Percentiles rank a stretch among this genome's conserved stretches.
Conservation (phyloP, 2,113 vertebrate species). For the Galemys pyrenaicus region DNA sequence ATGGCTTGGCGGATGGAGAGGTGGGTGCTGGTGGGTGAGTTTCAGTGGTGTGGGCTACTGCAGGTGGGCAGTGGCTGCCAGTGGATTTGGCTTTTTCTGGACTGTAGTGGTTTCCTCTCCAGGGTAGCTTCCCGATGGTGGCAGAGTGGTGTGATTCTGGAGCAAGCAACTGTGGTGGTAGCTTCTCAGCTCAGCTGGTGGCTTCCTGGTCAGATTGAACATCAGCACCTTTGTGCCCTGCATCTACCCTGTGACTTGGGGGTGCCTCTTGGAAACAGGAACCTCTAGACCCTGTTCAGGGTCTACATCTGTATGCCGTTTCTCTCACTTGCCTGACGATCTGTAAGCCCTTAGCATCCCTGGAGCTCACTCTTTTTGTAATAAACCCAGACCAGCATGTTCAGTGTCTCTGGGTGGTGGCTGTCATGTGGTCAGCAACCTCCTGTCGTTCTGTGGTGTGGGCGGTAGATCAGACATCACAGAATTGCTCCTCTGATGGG, state of each 20-base stretch:
- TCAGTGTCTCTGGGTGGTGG: not conserved
- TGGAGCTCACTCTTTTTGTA: not conserved
- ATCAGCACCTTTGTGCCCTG: not conserved
- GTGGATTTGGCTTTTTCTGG: not conserved
- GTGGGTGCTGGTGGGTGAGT: not conserved
- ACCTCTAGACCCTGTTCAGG: not conserved
- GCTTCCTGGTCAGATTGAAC: not conserved
- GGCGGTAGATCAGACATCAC: not conserved
- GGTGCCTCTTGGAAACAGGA: not conserved
- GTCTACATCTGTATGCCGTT: not conserved
- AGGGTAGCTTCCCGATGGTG: not conserved
- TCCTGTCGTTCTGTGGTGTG: rapidly evolving
- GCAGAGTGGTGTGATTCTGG: not conserved
- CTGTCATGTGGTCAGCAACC: not conserved
- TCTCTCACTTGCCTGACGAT: not conserved
- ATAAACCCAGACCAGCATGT: not conserved
- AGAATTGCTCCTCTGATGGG: not conserved
- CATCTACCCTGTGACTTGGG: not conserved
- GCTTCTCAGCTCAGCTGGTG: not conserved
- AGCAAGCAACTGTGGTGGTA: not conserved
- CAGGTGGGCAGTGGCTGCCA: not conserved
- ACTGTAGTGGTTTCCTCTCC: rapidly evolving
- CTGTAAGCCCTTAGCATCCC: not conserved
- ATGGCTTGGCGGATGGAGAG: not conserved
- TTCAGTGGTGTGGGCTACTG: not conserved